phyloP scores from a whole-genome alignment of 2,797 vertebrate genomes.

The Ctenopoma multispine region DNA sequence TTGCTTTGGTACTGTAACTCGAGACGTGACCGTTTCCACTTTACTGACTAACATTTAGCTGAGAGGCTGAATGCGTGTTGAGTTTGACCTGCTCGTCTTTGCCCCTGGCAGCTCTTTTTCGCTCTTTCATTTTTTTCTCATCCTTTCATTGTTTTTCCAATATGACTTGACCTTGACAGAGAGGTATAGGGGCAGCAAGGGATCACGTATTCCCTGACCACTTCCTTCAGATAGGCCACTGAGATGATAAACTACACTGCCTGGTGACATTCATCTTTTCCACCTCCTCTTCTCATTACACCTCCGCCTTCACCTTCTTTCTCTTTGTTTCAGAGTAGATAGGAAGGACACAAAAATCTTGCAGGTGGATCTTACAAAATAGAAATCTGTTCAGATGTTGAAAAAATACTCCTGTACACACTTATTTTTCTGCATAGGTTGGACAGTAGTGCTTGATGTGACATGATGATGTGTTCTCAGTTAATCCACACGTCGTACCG shows the following conservation, averaged over 20 bases:
- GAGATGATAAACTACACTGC: slow-evolving; percentile 82
- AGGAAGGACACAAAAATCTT: slow-evolving; percentile 35
- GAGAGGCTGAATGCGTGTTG: slow-evolving; percentile 47
- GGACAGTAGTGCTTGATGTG: neutral
- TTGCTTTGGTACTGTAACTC: neutral
- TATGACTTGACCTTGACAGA: slow-evolving; percentile 79
- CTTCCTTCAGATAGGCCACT: slow-evolving; percentile 69
- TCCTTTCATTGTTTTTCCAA: slow-evolving; percentile 56
- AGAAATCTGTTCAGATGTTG: neutral
- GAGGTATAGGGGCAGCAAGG: slow-evolving; percentile 48
- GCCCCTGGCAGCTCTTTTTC: slow-evolving; percentile 49
- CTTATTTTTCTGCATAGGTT: neutral
- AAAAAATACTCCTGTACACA: neutral
- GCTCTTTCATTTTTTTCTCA: slow-evolving; percentile 46
- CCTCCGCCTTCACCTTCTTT: slow-evolving; percentile 31
- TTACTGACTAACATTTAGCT: slow-evolving; percentile 36
- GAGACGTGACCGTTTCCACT: slow-evolving; percentile 35
- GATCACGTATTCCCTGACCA: slow-evolving; percentile 73
- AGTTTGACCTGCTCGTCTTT: slow-evolving; percentile 54
- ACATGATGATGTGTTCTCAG: slow-evolving; percentile 26
- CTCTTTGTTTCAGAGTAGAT: slow-evolving; percentile 29
- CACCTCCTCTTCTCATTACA: slow-evolving; percentile 57
- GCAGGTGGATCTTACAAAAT: slow-evolving; percentile 2
- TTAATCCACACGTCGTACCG: slow-evolving; percentile 45
- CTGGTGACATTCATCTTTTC: slow-evolving; percentile 81